These are phyloP conservation scores for Petroica traversi DNA, from an alignment of 2,113 vertebrate genomes.

Conservation along the genomic window DNA sequence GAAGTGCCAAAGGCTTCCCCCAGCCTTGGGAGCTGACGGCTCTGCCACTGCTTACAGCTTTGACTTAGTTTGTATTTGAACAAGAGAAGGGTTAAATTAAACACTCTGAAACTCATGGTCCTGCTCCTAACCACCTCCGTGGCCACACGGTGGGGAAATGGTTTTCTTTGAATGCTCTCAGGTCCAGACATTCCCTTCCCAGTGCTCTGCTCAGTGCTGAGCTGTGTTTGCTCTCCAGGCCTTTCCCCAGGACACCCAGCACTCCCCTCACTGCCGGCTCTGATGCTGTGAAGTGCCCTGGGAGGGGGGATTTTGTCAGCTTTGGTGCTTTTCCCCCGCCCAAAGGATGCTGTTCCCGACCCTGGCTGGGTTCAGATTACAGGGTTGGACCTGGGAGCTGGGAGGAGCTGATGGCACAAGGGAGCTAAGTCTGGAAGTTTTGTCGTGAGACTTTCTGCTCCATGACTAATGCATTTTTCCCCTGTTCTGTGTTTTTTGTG, in stretches of 20 bases:
- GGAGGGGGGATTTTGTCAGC: neutral
- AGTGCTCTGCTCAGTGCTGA: neutral
- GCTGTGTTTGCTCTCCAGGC: fast-evolving
- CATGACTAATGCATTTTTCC: neutral
- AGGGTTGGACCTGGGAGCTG: fast-evolving
- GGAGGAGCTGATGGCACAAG: fast-evolving
- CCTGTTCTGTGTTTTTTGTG: neutral
- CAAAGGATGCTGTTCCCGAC: neutral
- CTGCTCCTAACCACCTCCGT: neutral
- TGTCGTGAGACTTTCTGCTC: neutral
- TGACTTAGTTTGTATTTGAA: neutral
- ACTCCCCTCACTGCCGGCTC: fast-evolving
- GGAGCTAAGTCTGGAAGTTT: neutral
- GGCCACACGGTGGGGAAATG: neutral
- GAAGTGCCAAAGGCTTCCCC: fast-evolving
- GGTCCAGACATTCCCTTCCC: neutral
- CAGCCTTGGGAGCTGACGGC: fast-evolving
- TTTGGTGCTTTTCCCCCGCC: neutral
- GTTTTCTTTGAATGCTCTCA: neutral
- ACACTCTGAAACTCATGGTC: neutral
- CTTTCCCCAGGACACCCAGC: neutral
- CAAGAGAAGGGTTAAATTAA: neutral
- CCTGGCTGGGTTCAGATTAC: neutral
- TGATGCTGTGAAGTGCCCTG: neutral
- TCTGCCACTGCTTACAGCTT: neutral